phyloP scores from a whole-genome alignment of 2,797 vertebrate genomes.

The Clarias laeviceps region DNA sequence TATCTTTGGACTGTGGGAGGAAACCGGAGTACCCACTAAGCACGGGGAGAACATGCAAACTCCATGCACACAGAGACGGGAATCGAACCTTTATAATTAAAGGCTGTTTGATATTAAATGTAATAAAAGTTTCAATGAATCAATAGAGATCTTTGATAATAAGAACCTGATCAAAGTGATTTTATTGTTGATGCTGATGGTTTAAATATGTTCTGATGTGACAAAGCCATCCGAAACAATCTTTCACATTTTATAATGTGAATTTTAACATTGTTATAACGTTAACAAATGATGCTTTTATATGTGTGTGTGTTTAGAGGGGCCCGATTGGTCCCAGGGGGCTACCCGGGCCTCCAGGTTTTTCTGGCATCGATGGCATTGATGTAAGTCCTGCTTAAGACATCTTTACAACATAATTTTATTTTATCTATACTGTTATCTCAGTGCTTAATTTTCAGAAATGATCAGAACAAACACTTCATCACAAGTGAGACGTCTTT shows the following conservation, averaged over 20 bases:
- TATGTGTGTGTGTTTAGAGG: conserved; percentile 71
- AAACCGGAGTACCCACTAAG: too few relatives aligned
- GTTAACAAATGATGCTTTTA: not conserved
- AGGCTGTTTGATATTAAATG: not conserved
- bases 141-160: not conserved
- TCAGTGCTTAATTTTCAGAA: not conserved
- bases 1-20: too few relatives aligned
- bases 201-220: conserved; percentile 21
- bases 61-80: too few relatives aligned
- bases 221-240: conserved; percentile 15
- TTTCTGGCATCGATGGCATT: conserved; percentile 91
- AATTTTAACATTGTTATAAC: not conserved
- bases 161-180: not conserved
- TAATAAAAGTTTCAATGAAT: not conserved
- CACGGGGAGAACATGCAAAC: too few relatives aligned
- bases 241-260: conserved; percentile 34
- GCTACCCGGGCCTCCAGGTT: conserved; percentile 80
- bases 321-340: conserved; percentile 82
- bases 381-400: conserved; percentile 78
- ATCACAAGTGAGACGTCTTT: not conserved
- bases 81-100: not conserved
- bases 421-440: not conserved
- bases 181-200: not conserved
- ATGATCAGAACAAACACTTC: not conserved
- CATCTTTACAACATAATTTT: conserved; percentile 11